A percentile compares a stretch with the other conserved stretches of the same genome.
These are phyloP conservation scores for Eristalis intricaria DNA, from an alignment of 2,888 invertebrate species.

Conservation along the genomic window DNA sequence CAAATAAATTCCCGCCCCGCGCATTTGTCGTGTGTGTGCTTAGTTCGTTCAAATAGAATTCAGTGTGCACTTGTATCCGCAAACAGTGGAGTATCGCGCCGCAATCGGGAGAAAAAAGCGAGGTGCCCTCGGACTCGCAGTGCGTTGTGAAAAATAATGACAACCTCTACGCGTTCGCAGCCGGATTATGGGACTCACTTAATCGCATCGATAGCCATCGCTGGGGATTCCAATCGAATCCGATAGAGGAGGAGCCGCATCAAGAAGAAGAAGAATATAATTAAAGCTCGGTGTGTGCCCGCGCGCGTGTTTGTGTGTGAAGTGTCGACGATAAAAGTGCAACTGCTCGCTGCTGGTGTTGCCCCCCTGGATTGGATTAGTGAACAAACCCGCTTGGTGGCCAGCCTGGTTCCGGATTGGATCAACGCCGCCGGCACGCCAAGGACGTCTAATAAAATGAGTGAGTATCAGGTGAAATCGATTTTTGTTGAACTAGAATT, in stretches of 20 bases:
- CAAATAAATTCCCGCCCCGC: neutral
- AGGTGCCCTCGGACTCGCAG: constrained; percentile 8
- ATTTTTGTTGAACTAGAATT: constrained; percentile 27
- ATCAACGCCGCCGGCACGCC: constrained; percentile 13
- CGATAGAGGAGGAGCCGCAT: constrained; percentile 39
- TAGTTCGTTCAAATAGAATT: neutral
- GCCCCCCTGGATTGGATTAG: constrained; percentile 68
- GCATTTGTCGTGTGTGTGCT: neutral
- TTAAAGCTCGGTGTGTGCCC: neutral
- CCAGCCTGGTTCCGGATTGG: constrained; percentile 45
- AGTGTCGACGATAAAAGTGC: neutral
- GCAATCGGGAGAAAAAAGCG: neutral
- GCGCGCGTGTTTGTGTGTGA: neutral
- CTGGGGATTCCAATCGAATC: constrained; percentile 58
- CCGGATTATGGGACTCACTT: constrained; percentile 66
- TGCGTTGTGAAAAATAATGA: constrained; percentile 43
- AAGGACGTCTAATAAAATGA: constrained; percentile 54
- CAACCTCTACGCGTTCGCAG: constrained; percentile 45
- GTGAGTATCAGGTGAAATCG: constrained; percentile 61
- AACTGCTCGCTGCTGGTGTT: neutral
- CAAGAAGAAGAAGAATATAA: constrained; percentile 24
- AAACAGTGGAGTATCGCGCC: neutral
- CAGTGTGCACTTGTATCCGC: constrained; percentile 1
- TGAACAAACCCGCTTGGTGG: constrained; percentile 33
- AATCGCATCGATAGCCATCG: constrained; percentile 63